phyloP scores from a whole-genome alignment of 2,113 vertebrate species.

The Silurus glanis region DNA sequence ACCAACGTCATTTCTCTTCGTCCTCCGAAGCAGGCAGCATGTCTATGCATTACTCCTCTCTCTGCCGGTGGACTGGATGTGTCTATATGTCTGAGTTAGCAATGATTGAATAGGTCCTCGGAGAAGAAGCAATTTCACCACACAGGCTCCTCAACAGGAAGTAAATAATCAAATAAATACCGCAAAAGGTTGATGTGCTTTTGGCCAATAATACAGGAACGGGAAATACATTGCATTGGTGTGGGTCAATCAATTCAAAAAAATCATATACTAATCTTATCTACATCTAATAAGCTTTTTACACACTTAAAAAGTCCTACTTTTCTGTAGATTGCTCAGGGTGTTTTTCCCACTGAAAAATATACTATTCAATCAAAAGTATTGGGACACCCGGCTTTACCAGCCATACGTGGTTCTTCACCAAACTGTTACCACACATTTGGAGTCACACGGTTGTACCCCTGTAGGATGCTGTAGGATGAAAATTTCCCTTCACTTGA shows the following conservation, averaged over 20 bases:
- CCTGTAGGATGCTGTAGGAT: too few species aligned
- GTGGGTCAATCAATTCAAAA: background rate
- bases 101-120: constrained; percentile 68
- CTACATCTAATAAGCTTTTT: background rate
- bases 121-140: constrained; percentile 66
- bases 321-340: background rate
- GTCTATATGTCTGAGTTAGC: constrained; percentile 59
- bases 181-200: background rate
- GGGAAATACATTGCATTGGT: background rate
- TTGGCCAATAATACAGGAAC: background rate
- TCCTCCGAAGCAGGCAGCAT: constrained; percentile 60
- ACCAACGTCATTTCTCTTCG: constrained; percentile 56
- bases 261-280: background rate
- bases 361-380: too few species aligned
- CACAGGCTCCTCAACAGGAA: constrained; percentile 37
- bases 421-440: too few species aligned
- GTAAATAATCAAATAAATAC: constrained; percentile 40
- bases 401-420: too few species aligned
- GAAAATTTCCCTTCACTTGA: too few species aligned
- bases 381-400: too few species aligned
- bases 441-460: too few species aligned
- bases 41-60: constrained; percentile 62
- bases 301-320: background rate
- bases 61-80: constrained; percentile 53
- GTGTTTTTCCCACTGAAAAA: background rate